These are phyloP conservation scores for Eira barbara DNA, from an alignment of 2,113 vertebrate species.

Conservation along the genomic window DNA sequence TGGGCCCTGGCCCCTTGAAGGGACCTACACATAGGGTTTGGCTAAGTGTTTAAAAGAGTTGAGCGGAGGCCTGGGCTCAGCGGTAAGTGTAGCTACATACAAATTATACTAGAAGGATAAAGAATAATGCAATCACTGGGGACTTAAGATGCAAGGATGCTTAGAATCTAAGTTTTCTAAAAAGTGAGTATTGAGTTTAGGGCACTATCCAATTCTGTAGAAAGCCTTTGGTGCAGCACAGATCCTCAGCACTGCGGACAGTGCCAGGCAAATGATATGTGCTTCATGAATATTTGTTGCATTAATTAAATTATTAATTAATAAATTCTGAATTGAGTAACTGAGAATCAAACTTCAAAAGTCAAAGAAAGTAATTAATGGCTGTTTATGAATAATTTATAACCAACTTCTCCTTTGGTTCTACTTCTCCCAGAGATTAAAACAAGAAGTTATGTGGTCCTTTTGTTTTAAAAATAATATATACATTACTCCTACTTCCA, in stretches of 20 bases:
- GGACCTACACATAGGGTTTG: background rate
- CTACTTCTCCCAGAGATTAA: conserved; percentile 35
- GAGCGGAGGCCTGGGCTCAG: background rate
- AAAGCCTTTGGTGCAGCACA: background rate
- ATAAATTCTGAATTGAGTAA: conserved; percentile 40
- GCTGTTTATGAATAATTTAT: conserved; percentile 33
- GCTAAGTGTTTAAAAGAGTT: background rate
- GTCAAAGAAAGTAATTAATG: conserved; percentile 44
- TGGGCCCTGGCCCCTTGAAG: background rate
- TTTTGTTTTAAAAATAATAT: conserved; percentile 13
- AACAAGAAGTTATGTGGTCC: background rate
- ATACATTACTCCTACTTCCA: background rate
- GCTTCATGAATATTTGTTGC: conserved; percentile 39
- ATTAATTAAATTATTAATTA: conserved; percentile 57
- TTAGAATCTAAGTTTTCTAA: background rate
- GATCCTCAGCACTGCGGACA: background rate
- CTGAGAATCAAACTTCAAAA: conserved; percentile 40
- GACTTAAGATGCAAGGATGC: background rate
- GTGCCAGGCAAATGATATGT: background rate
- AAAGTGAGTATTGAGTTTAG: background rate
- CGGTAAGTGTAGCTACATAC: fast-evolving
- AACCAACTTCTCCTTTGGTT: conserved; percentile 21
- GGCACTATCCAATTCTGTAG: background rate
- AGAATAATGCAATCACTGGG: background rate
- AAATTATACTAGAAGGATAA: background rate